Percentiles rank a stretch among this genome's conserved stretches.
Evolutionary conservation across 1,140 invertebrate species (phyloP).

Genomic region (Brachionus asplanchnoidis): DNA sequence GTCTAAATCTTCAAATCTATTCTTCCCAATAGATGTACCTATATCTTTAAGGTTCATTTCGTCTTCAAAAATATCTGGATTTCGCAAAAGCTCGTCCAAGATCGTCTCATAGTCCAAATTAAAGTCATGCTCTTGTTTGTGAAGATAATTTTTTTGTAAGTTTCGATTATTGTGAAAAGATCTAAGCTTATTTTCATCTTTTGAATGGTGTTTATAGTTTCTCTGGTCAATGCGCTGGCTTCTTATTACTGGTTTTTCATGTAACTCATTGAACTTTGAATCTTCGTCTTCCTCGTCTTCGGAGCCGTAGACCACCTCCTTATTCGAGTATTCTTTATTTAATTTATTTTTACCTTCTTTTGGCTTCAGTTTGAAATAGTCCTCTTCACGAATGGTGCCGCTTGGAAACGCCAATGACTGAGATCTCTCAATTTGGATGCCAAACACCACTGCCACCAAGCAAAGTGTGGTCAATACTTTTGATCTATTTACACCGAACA

Average conservation of each 20-base stretch:
- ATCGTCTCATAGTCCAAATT: conserved; percentile 6
- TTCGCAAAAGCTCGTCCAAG: background rate
- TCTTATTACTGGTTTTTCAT: background rate
- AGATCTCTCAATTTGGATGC: background rate
- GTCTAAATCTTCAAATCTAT: conserved; percentile 21
- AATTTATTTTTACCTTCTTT: background rate
- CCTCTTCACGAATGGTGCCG: background rate
- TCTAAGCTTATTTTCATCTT: background rate
- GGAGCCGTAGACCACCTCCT: background rate
- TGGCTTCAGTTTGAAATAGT: background rate
- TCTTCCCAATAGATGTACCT: conserved; percentile 17
- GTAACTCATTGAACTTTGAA: background rate
- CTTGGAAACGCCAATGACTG: background rate
- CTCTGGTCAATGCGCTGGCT: conserved; percentile 5
- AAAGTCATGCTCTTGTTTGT: conserved; percentile 14
- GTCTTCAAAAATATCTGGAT: conserved; percentile 26
- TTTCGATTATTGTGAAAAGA: conserved; percentile 26
- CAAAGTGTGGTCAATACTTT: background rate
- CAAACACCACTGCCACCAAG: background rate
- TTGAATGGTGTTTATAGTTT: background rate
- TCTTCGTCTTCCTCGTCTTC: background rate
- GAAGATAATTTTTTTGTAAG: background rate
- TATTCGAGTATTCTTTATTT: conserved; percentile 4
- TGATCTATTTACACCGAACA: conserved; percentile 2
- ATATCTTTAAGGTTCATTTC: conserved; percentile 21